Evolutionary conservation across 1,140 invertebrate species (phyloP), one percentile per base, ranked within the genome.

Genomic region (Bicyclus anynana): DNA sequence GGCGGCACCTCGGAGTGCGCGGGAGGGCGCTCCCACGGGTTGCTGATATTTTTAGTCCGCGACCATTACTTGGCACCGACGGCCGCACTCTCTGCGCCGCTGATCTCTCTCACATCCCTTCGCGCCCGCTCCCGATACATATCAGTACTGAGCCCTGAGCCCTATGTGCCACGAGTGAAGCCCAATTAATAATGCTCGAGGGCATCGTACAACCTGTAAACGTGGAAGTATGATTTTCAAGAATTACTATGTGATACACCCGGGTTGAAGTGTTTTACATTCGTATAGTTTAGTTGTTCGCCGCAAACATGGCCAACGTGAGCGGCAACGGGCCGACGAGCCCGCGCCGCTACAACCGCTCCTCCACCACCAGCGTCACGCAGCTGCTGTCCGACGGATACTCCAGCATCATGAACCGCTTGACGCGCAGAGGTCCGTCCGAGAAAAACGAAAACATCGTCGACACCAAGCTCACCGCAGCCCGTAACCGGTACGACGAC

Each of bases 351-450:
- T 95, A 95, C 82, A 89, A 92, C 33, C 92, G 95, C 14, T 93
- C 94, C 14, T 94, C 94, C 21, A 95, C 94, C 12, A 90, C 92
- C 7, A 96, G 95, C 86, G 94, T 96, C 52, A 94, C 94, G 40
- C 95, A 96, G 81, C 87, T 97, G 61, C 87, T 97, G 55, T 94
- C 92, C 47, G 95, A 96, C 72, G 95, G 95, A 56, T 97, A 95
- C 84, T 94, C 94, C 60, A 96, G 91, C 84, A 90, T 96, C 20
- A 90, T 97, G 52, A 94, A 96, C 67, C 90, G 94, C 42, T 86
- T 96, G 62, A 93, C 94, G 0, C 93, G 93, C 26, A 91, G 95
- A 23, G 94, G 94, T 23, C 94, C 94, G 9, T 95, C 92, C 29
- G 90, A 92, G 79, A 89, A 89, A 66, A 74, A 72, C 47, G 86